phyloP scores from a whole-genome alignment of 2,797 vertebrate genomes.

The Myoxocephalus aenaeus region DNA sequence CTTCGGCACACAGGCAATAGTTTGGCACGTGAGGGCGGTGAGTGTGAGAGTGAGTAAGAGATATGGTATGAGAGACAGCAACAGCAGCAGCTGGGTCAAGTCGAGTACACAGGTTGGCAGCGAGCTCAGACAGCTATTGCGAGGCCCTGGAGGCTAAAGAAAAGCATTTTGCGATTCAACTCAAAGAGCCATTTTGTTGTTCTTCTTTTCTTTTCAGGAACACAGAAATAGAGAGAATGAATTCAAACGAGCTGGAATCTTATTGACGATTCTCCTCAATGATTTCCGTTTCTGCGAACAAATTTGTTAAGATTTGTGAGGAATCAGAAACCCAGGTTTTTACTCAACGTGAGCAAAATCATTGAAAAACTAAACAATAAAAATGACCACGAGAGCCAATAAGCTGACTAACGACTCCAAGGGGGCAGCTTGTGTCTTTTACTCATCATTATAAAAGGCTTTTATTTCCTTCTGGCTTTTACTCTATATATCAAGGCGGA shows the following conservation, averaged over 20 bases:
- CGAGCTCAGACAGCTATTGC: neutral
- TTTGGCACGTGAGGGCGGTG: neutral
- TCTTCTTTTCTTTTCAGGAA: neutral
- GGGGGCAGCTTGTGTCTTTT: constrained; percentile 57
- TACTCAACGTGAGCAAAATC: constrained; percentile 2
- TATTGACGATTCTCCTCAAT: neutral
- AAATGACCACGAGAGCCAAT: constrained; percentile 42
- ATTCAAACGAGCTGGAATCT: neutral
- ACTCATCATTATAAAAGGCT: constrained; percentile 60
- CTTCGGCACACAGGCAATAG: neutral
- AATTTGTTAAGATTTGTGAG: neutral
- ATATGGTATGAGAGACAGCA: neutral
- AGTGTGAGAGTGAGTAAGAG: neutral
- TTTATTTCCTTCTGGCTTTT: constrained; percentile 68
- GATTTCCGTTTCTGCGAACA: neutral
- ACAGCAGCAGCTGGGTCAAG: neutral
- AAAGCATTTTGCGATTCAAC: neutral
- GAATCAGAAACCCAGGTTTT: neutral
- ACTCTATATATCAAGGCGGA: constrained; percentile 69
- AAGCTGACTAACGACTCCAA: constrained; percentile 38
- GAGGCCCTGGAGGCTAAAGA: neutral
- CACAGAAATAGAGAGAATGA: neutral
- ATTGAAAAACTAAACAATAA: constrained; percentile 29
- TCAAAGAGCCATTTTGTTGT: neutral
- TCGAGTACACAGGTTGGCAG: neutral